Base-by-base conservation (phyloP, 92 coral and sea anemone species). In the Epizoanthus fatuus region DNA sequence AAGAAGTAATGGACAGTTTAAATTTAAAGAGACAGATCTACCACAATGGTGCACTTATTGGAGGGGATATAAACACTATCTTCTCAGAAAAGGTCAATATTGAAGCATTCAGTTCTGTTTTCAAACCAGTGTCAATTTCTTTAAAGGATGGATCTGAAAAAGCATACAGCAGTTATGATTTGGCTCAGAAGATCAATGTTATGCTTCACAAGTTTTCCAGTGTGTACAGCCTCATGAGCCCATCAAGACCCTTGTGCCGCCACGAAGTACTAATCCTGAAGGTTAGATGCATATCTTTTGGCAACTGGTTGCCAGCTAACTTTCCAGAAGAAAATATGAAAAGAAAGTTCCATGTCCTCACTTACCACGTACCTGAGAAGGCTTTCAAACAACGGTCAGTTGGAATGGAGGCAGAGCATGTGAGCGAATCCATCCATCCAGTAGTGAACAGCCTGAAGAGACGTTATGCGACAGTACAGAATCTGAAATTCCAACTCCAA, bases 371-470 rank as follows among this genome's bases (percentile, higher is more conserved):
- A 7, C 53, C 32, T 11, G 35, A 70, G 56, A 70, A 70, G 8
- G 75, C 75, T 4, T 15, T 4, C 22, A 16, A 39, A 10, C n/a
- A 9, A 12, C 9, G 44, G 38, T 69, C 80, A 22, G 87, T 84
- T 3, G 87, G 87, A 1, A 84, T 84, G 87, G 81, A 84, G 53
- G 80, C 59, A 4, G 87, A 84, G 20, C 87, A 71, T 19, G 20
- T 42, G 15, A 16, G 54, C 51, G 87, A 84, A 9, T 72, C 87
- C 3, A 84, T 84, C 7, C 87, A 84, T 63, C 87, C 87, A 59
- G 44, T 84, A 3, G 60, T 84, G 25, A 84, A 72, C n/a, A 4
- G 7, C 8, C 68, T 84, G 13, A 72, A 71, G 51, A 14, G 81
- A 13, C 53, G 79, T 2, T 82, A 70, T 82, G 87, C 77, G n/a